phyloP scores from a whole-genome alignment of 37 sponge, comb jelly and placozoan genomes.

The Diacarnus erythraeanus region DNA sequence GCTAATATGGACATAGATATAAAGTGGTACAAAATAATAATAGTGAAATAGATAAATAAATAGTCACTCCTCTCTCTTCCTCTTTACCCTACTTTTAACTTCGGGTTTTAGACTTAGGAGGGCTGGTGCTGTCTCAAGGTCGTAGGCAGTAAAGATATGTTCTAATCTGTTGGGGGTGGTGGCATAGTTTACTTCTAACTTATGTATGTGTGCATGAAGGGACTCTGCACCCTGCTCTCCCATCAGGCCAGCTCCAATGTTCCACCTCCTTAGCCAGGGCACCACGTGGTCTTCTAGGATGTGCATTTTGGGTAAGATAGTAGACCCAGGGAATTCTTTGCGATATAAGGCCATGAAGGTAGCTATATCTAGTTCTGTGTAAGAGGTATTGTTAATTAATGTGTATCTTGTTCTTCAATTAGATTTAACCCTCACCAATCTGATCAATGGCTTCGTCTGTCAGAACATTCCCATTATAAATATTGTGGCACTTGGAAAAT shows the following conservation, averaged over 20 bases:
- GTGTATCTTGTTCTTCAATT: neutral
- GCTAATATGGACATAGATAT: too few species aligned
- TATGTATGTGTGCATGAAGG: conserved; percentile 36
- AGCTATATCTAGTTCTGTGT: conserved; percentile 15
- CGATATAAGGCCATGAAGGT: conserved; percentile 18
- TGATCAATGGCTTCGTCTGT: neutral
- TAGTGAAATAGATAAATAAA: too few species aligned
- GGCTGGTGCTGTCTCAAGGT: neutral
- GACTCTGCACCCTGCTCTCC: conserved; percentile 62
- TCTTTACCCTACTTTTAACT: neutral
- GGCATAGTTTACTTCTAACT: neutral
- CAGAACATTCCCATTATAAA: neutral
- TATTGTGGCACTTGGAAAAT: conserved; percentile 8
- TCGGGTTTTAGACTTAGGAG: neutral
- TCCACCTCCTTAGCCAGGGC: conserved; percentile 33
- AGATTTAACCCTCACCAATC: conserved; percentile 20
- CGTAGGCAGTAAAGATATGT: neutral
- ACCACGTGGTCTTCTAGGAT: conserved; percentile 43
- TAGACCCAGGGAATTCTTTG: conserved; percentile 6
- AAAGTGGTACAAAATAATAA: too few species aligned
- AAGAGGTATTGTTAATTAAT: neutral
- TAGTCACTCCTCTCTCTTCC: neutral
- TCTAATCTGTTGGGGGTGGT: neutral
- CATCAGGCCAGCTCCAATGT: conserved; percentile 34
- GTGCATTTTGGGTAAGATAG: conserved; percentile 37